Evolutionary conservation across 2,797 vertebrate genomes (phyloP).

Genomic region (Rhinophrynus dorsalis): DNA sequence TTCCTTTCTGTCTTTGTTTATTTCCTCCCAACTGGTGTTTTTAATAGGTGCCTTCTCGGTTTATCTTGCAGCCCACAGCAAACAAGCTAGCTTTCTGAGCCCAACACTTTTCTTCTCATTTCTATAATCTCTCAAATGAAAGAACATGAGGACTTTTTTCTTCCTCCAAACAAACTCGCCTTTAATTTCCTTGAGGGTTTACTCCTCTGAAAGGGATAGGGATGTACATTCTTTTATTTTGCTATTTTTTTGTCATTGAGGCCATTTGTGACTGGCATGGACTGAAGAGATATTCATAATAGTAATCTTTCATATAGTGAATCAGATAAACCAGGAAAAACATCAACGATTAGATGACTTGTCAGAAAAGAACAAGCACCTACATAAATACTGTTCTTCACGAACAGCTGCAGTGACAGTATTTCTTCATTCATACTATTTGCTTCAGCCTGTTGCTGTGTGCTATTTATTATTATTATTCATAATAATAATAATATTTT

Average conservation of each 20-base stretch:
- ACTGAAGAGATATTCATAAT: neutral
- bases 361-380: too few relatives aligned
- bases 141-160: slow-evolving; percentile 23
- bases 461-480: too few relatives aligned
- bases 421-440: too few relatives aligned
- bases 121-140: slow-evolving; percentile 30
- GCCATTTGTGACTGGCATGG: neutral
- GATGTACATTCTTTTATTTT: slow-evolving; percentile 3
- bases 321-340: neutral
- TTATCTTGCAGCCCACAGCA: slow-evolving; percentile 38
- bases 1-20: slow-evolving; percentile 35
- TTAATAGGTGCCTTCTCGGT: slow-evolving; percentile 32
- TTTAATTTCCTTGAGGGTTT: slow-evolving; percentile 3
- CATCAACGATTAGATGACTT: neutral
- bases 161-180: slow-evolving; percentile 14
- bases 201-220: slow-evolving; percentile 14
- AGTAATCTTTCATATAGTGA: neutral
- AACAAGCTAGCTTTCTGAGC: slow-evolving; percentile 6
- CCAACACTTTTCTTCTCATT: slow-evolving; percentile 26
- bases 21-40: slow-evolving; percentile 36
- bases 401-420: too few relatives aligned
- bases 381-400: too few relatives aligned
- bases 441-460: too few relatives aligned
- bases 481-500: too few relatives aligned
- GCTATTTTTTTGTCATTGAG: neutral